Conservation (phyloP, 1,140 invertebrate genomes). For the Oreohelix idahoensis region DNA sequence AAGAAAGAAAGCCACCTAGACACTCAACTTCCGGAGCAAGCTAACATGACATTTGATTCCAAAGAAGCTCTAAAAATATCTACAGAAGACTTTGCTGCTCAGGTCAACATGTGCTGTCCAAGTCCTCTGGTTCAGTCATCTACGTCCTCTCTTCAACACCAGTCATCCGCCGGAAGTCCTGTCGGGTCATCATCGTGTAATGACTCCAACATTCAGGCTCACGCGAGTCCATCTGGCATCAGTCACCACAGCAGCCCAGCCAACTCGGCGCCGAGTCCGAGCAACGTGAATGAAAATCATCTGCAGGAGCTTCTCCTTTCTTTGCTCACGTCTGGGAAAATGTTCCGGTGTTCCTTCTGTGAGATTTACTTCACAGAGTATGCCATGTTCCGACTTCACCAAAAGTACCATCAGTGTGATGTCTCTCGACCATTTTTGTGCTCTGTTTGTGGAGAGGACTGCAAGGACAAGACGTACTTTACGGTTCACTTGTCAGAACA, state of each 20-base stretch:
- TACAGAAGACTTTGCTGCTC: constrained; percentile 52
- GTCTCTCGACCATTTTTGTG: constrained; percentile 58
- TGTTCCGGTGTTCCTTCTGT: constrained; percentile 66
- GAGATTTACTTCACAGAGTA: constrained; percentile 68
- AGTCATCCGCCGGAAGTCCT: neutral
- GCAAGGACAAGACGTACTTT: constrained; percentile 65
- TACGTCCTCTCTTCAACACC: neutral
- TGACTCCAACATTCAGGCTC: constrained; percentile 22
- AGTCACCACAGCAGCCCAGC: constrained; percentile 11
- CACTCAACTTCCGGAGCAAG: neutral
- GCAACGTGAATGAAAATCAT: constrained; percentile 47
- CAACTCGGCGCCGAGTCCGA: constrained; percentile 45
- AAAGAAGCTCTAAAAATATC: constrained; percentile 13
- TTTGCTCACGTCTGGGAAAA: constrained; percentile 54
- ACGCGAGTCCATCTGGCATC: constrained; percentile 27
- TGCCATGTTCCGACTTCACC: constrained; percentile 66
- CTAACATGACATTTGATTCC: neutral
- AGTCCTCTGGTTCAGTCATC: constrained; percentile 4
- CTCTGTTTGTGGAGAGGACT: constrained; percentile 63
- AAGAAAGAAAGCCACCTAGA: neutral
- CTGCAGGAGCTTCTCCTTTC: constrained; percentile 57
- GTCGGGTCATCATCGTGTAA: constrained; percentile 7
- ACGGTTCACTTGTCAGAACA: constrained; percentile 64
- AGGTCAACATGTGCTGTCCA: constrained; percentile 61
- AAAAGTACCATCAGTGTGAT: constrained; percentile 62